Percentiles rank a stretch among this genome's conserved stretches.
Evolutionary conservation across 2,888 invertebrate genomes (phyloP).

Genomic region (Aproaerema taeniolella): DNA sequence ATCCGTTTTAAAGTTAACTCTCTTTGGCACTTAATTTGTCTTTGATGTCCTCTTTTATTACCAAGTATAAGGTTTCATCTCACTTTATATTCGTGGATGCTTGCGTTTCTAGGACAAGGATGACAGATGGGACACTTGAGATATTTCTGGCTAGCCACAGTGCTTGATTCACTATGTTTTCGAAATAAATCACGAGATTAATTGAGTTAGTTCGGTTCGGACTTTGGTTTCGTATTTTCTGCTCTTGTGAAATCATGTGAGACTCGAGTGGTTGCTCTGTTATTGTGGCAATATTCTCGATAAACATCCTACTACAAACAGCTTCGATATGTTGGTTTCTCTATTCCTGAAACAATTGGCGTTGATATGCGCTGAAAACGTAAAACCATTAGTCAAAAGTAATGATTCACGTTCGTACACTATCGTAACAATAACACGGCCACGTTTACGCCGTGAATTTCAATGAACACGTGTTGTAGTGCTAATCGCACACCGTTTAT

Average conservation of each 20-base stretch:
- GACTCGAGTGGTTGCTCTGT: conserved; percentile 2
- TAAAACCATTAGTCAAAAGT: conserved; percentile 12
- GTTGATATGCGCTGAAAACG: not conserved
- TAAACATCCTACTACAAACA: not conserved
- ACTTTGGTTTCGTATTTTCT: conserved; percentile 2
- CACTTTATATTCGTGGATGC: conserved; percentile 17
- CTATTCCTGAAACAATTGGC: not conserved
- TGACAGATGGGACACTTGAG: conserved; percentile 27
- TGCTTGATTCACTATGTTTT: conserved; percentile 19
- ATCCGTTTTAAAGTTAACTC: conserved; percentile 7
- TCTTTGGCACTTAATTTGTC: conserved; percentile 11
- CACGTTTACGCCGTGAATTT: conserved; percentile 15
- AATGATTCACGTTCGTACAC: conserved; percentile 15
- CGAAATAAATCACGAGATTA: conserved; percentile 22
- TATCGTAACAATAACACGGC: conserved; percentile 14
- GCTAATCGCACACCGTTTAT: conserved; percentile 6
- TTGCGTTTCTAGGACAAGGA: conserved; percentile 25
- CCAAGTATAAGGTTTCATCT: conserved; percentile 18
- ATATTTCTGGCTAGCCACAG: conserved; percentile 25
- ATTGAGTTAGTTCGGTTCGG: conserved; percentile 16
- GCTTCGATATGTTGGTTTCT: not conserved
- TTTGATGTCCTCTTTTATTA: conserved; percentile 16
- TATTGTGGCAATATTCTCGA: too few species aligned
- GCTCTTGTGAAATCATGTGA: conserved; percentile 5
- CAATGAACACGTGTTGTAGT: conserved; percentile 15